These are phyloP conservation scores for Sisor rabdophorus DNA, from an alignment of 2,113 vertebrate genomes.

Conservation along the genomic window DNA sequence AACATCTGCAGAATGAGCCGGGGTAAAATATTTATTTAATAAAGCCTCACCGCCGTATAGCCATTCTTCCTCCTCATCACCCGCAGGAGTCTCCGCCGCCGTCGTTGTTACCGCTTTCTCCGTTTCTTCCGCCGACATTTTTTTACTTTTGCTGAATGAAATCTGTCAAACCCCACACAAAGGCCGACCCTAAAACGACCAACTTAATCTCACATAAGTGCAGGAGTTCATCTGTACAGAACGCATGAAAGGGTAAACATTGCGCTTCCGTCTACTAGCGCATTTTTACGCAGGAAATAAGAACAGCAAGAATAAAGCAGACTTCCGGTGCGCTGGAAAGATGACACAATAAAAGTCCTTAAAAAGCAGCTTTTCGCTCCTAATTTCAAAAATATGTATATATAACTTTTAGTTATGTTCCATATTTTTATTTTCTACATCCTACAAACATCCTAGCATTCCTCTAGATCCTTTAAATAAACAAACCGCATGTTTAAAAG, in stretches of 20 bases:
- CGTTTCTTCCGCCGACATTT: slow-evolving; percentile 68
- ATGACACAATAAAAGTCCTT: not conserved
- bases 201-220: not conserved
- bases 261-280: not conserved
- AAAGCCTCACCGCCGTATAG: slow-evolving; percentile 81
- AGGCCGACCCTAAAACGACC: not conserved
- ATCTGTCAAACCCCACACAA: not conserved
- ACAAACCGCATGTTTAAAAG: too few relatives aligned
- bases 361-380: too few relatives aligned
- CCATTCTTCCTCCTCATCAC: slow-evolving; percentile 95
- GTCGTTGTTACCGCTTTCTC: not conserved
- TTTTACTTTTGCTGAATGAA: not conserved
- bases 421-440: too few relatives aligned
- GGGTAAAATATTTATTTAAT: too few relatives aligned
- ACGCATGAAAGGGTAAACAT: not conserved
- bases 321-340: not conserved
- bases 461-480: too few relatives aligned
- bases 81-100: slow-evolving; percentile 68
- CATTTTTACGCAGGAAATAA: not conserved
- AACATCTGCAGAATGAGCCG: not conserved
- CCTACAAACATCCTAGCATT: too few relatives aligned
- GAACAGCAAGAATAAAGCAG: not conserved
- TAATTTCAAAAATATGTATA: too few relatives aligned
- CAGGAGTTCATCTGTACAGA: not conserved
- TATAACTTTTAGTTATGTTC: too few relatives aligned